A percentile compares a stretch with the other conserved stretches of the same genome.
These are phyloP conservation scores for Rhagonycha fulva DNA, from an alignment of 2,888 invertebrate genomes.

Conservation along the genomic window DNA sequence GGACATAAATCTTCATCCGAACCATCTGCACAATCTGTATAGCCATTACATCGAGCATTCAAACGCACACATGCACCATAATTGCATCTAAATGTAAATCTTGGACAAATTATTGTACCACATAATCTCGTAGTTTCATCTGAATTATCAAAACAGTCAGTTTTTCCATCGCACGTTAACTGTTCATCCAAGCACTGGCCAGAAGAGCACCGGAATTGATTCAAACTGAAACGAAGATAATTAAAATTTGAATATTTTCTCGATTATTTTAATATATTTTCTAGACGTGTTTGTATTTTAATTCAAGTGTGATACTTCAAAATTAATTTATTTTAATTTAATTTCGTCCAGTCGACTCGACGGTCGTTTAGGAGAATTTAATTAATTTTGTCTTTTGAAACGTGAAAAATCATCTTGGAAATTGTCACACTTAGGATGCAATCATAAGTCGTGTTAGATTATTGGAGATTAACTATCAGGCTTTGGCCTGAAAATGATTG, in stretches of 20 bases:
- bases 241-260: neutral
- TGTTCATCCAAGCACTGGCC: constrained; percentile 51
- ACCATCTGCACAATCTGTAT: constrained; percentile 57
- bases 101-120: constrained; percentile 34
- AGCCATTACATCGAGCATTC: constrained; percentile 59
- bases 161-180: constrained; percentile 53
- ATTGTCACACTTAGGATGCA: neutral
- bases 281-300: neutral
- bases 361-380: neutral
- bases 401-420: neutral
- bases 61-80: constrained; percentile 50
- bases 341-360: neutral
- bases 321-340: neutral
- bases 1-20: constrained; percentile 54
- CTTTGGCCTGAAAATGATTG: neutral
- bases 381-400: neutral
- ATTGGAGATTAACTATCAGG: neutral
- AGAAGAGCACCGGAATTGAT: constrained; percentile 36
- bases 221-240: neutral
- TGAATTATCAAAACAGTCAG: constrained; percentile 53
- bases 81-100: constrained; percentile 40
- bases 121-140: constrained; percentile 50
- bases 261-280: neutral
- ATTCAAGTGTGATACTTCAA: neutral
- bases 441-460: neutral